Base-by-base conservation (phyloP, 1,140 invertebrate species). In the Brachionus plicatilis region DNA sequence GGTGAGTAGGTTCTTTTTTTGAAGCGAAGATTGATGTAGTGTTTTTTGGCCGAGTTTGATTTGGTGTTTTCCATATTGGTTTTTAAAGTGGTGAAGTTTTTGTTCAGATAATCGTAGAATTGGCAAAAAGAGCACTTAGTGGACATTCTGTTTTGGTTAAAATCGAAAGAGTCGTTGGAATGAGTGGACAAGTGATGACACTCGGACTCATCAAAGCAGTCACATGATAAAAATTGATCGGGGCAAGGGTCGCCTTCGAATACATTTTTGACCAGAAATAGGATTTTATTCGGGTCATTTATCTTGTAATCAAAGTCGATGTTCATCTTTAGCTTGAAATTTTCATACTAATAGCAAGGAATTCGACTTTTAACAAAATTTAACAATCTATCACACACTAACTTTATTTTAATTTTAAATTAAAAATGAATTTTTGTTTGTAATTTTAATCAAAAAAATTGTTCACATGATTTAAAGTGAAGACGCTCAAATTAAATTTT, bases 291-390 rank as follows among this genome's bases (percentile, higher is more conserved):
- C 11, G 50, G 79, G n/a, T 82, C 79, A 24, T 27, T 82, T 60
- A 82, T 60, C 12, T 43, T 47, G 7, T 24, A 82, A 20, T 82
- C 79, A 65, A 82, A 82, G 43, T 82, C 53, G 8, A 82, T 76
- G 41, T 76, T 76, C 41, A 76, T 50, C 12, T 50, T 43, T 75
- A 47, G 27, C 14, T 70, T 70, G 11, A 37, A 33, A 33, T n/a
- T 70, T 24, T 70, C 66, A 70, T 37, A 20, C 45, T 47, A 47
- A 37, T n/a, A 1, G 6, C 29, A 70, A 33, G 14, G 11, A 70
- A 70, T 33, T 41, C n/a, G 37, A 70, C 12, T 70, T 70, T 7
- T 29, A 29, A 29, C 27, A 11, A 70, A 70, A 17, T n/a, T 70
- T 70, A 70, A 70, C 66, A 60, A 60, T 60, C 53, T 20, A 27